Base-by-base conservation (phyloP, 2,797 vertebrate genomes). In the Rhinatrema bivittatum region DNA sequence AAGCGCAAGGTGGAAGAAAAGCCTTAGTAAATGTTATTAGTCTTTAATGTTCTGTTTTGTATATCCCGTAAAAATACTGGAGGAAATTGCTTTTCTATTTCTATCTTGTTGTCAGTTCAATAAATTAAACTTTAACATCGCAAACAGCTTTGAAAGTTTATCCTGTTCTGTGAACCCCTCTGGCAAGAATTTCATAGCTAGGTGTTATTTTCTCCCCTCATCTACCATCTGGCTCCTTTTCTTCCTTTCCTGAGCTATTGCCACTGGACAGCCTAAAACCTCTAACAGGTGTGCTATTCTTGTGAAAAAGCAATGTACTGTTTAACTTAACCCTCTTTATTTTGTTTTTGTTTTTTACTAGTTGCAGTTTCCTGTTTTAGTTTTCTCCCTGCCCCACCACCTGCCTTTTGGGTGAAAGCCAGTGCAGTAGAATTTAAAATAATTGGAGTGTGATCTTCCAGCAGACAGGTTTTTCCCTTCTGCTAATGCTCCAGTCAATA, bases 151-250 rank as follows among this genome's bases (percentile, higher is more conserved):
- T 48, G 32, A 48, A 48, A 36, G 16, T 5, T 5, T 35, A 37
- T 48, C 32, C 28, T 37, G 34, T 43, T 43, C n/a, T n/a, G n/a
- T n/a, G n/a, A n/a, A n/a, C n/a, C n/a, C n/a, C n/a, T n/a, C n/a
- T 12, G 5, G n/a, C 6, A 6, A n/a, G 6, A 3, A n/a, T 30
- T 16, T 10, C 13, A 25, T 14, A 9, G 39, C 19, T 49, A 36
- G 35, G 36, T 49, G 51, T 31, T 46, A 36, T 42, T 55, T 49
- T 20, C 12, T 39, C 49, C 28, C 37, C 55, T 70, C 66, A 62
- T 67, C 60, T 28, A 45, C 57, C 39, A 24, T 17, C 32, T 29
- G 49, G 20, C 25, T 18, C 39, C 26, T 55, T 26, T 24, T 49
- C 35, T 35, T 38, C 25, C 36, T 32, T 21, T 29, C 39, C 39